A percentile compares a stretch with the other conserved stretches of the same genome.
Evolutionary conservation across 37 sponge, comb jelly and placozoan species (phyloP).

Genomic region (Ephydatia muelleri): DNA sequence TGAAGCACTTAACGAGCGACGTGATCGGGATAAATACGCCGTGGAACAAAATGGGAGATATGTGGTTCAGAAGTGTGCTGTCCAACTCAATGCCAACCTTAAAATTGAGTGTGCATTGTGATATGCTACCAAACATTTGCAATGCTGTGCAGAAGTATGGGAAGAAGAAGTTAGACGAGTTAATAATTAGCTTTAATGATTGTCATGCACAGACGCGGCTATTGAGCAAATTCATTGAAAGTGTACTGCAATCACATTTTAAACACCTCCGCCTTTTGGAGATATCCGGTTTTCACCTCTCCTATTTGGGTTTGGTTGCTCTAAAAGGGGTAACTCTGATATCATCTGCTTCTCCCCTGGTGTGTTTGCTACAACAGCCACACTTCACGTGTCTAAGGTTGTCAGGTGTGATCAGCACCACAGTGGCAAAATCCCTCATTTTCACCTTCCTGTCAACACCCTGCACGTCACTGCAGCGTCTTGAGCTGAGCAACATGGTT

Average conservation of each 20-base stretch:
- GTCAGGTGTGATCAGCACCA: not conserved
- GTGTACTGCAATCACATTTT: not conserved
- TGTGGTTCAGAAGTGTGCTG: no score
- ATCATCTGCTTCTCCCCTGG: not conserved
- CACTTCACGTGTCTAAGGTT: not conserved
- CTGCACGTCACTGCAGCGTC: not conserved
- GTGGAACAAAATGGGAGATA: no score
- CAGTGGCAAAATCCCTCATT: not conserved
- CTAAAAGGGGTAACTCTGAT: not conserved
- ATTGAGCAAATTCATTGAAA: not conserved
- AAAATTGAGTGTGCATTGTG: no score
- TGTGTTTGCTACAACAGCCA: not conserved
- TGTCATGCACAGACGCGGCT: no score
- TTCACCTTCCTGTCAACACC: not conserved
- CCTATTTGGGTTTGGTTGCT: not conserved
- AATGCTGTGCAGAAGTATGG: not conserved
- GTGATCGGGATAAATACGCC: no score
- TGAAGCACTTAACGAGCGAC: no score
- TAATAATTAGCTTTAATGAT: no score
- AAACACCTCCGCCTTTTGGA: not conserved
- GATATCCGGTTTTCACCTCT: not conserved
- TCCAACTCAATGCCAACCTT: no score
- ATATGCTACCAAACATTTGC: no score
- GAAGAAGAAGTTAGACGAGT: no score
- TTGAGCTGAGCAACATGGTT: not conserved